These are phyloP conservation scores for Calypte anna DNA, from an alignment of 2,113 vertebrate species.

Conservation along the genomic window DNA sequence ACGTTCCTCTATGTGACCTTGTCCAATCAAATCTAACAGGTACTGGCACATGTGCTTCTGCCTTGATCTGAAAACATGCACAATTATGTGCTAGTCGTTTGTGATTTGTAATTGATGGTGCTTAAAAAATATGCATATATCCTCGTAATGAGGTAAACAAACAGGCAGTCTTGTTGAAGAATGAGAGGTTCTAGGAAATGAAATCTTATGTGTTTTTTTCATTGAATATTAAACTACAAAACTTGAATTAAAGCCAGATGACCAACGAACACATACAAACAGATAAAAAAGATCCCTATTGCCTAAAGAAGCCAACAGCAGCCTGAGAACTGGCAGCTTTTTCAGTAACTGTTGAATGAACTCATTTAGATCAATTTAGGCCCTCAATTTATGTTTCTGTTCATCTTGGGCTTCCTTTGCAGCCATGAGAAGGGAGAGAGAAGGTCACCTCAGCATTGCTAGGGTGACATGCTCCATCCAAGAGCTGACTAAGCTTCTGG, in stretches of 20 bases:
- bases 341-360: not conserved
- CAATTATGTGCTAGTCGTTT: conserved; percentile 1
- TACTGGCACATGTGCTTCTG: not conserved
- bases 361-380: not conserved
- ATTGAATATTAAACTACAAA: not conserved
- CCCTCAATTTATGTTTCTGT: not conserved
- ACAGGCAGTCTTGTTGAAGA: not conserved
- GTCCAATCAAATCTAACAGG: conserved; percentile 57
- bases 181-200: not conserved
- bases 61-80: not conserved
- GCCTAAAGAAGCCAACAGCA: not conserved
- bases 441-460: accelerated
- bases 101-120: not conserved
- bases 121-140: not conserved
- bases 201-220: not conserved
- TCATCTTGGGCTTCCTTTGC: not conserved
- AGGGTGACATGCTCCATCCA: accelerated
- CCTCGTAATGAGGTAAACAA: conserved; percentile 13
- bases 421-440: not conserved
- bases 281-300: not conserved
- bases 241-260: not conserved
- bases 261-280: not conserved
- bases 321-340: not conserved
- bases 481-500: not conserved
- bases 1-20: conserved; percentile 27